These are phyloP conservation scores for Anguilla anguilla DNA, from an alignment of 2,797 vertebrate genomes.

Conservation along the genomic window DNA sequence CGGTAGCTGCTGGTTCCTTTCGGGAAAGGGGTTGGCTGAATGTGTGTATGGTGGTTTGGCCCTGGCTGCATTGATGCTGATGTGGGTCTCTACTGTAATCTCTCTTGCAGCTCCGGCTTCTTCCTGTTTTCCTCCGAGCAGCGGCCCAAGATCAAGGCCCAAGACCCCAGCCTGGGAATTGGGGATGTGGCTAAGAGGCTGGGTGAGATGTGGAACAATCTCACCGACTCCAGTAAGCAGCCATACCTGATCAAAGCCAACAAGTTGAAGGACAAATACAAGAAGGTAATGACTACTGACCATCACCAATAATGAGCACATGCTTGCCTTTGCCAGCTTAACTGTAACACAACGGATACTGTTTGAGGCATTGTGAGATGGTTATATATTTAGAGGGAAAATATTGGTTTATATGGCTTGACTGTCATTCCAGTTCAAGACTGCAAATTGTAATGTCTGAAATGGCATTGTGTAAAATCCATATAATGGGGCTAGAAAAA, in stretches of 20 bases:
- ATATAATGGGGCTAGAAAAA: too few species aligned
- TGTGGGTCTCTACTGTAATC: background rate
- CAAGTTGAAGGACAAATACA: constrained; percentile 87
- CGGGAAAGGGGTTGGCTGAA: too few species aligned
- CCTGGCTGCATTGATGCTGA: background rate
- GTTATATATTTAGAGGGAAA: background rate
- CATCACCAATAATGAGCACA: too few species aligned
- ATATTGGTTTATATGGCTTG: background rate
- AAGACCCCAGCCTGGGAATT: constrained; percentile 82
- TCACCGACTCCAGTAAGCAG: constrained; percentile 79
- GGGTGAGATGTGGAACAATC: constrained; percentile 84
- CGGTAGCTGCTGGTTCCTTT: too few species aligned
- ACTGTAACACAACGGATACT: background rate
- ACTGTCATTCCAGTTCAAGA: background rate
- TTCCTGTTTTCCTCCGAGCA: constrained; percentile 88
- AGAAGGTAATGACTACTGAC: constrained; percentile 71
- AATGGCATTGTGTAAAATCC: too few species aligned
- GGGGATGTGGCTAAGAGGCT: constrained; percentile 85
- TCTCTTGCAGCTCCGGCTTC: constrained; percentile 77
- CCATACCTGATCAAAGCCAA: constrained; percentile 82
- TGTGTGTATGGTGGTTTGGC: background rate
- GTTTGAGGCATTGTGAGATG: background rate
- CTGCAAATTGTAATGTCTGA: background rate
- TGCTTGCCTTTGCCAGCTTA: background rate
- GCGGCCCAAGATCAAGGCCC: constrained; percentile 84